These are phyloP conservation scores for Pachypanchax playfairii DNA, from an alignment of 2,113 vertebrate species.

Conservation along the genomic window DNA sequence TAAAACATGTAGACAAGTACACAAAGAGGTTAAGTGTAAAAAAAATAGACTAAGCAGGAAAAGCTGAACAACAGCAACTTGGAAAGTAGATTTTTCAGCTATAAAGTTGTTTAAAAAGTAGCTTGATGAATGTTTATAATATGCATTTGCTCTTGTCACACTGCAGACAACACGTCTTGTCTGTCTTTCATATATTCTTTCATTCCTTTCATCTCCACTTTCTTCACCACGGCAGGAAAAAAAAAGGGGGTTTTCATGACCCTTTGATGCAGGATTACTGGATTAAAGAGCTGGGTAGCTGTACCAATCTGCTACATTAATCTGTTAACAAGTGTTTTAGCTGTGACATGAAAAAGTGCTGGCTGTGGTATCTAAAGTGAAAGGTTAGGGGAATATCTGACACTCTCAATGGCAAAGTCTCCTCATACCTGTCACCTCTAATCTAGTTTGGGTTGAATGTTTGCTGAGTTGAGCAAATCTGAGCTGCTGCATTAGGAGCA, in stretches of 20 bases:
- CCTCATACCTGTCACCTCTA: slow-evolving; percentile 47
- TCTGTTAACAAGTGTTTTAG: slow-evolving; percentile 72
- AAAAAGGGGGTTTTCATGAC: slow-evolving; percentile 46
- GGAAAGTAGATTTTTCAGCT: slow-evolving; percentile 22
- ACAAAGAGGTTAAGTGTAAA: slow-evolving; percentile 58
- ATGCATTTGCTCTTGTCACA: slow-evolving; percentile 11
- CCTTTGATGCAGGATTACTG: slow-evolving; percentile 77
- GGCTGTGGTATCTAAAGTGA: slow-evolving; percentile 43
- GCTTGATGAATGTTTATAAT: slow-evolving; percentile 10
- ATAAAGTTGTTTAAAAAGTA: slow-evolving; percentile 32
- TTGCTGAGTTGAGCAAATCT: slow-evolving; percentile 33
- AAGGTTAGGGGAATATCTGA: slow-evolving; percentile 42
- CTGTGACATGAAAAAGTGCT: slow-evolving; percentile 50
- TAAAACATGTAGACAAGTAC: slow-evolving; percentile 53
- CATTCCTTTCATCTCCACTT: slow-evolving; percentile 52
- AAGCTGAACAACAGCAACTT: slow-evolving; percentile 47
- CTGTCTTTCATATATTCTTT: slow-evolving; percentile 31
- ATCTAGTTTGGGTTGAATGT: slow-evolving; percentile 24
- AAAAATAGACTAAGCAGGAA: slow-evolving; percentile 38
- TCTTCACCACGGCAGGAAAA: slow-evolving; percentile 52
- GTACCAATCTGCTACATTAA: slow-evolving; percentile 70
- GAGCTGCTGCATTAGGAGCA: slow-evolving; percentile 25
- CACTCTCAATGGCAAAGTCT: slow-evolving; percentile 35
- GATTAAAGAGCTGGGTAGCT: slow-evolving; percentile 69
- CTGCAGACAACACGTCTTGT: slow-evolving; percentile 37